Evolutionary conservation across 2,888 invertebrate genomes (phyloP), one percentile per base, ranked within the genome.

Genomic region (Cistogaster globosa): DNA sequence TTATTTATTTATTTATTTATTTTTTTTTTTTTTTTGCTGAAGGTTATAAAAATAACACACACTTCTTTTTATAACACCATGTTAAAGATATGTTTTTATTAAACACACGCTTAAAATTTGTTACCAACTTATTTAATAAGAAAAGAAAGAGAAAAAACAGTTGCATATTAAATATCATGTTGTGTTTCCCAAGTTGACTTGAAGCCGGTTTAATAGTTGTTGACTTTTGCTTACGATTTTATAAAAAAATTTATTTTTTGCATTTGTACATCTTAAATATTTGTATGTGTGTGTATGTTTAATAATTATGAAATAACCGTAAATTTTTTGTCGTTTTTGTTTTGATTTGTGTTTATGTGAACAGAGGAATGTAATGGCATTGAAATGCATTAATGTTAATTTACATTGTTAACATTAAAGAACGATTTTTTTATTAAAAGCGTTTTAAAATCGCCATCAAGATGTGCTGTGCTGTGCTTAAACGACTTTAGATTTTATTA

Each of bases 121-220:
- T 16, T 48, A 48, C 32, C 32, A 48, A 48, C 6, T n/a, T 14
- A 48, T 42, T 42, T 11, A 42, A 6, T 42, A n/a, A 48, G 6
- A 48, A 14, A 42, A 14, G 14, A 14, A n/a, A n/a, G 7, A 3
- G 7, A 48, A 48, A 48, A 48, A 48, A 16, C 45, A 6, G 16
- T 48, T 48, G 16, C 16, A 48, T 48, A n/a, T 48, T 48, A 16
- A 16, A 16, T 48, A 14, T 16, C 45, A 45, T 48, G 14, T 12
- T 42, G 42, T 12, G 42, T 42, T 42, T 42, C 42, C 42, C 42
- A 42, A 32, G 32, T 42, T 11, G 11, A 42, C 42, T 42, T 12
- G 6, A 48, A 48, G 45, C 45, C 45, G 45, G 45, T 78, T 68
- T 78, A 69, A 20, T 18, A 67, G 57, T 67, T 57, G 57, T 65